These are phyloP conservation scores for Oreocharis arfaki DNA, from an alignment of 2,113 vertebrate genomes.

Conservation along the genomic window DNA sequence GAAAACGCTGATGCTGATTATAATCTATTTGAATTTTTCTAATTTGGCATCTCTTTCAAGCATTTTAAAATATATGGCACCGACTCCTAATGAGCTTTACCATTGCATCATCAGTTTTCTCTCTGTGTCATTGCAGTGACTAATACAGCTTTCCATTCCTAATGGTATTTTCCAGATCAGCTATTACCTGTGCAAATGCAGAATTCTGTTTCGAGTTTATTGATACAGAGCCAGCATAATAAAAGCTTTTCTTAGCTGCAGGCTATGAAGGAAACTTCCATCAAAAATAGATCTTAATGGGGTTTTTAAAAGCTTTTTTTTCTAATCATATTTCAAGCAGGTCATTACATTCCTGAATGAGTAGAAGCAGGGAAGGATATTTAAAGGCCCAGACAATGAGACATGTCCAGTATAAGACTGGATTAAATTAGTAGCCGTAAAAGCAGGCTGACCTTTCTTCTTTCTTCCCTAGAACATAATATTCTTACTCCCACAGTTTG, in stretches of 20 bases:
- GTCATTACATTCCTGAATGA: background rate
- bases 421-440: background rate
- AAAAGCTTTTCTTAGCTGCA: background rate
- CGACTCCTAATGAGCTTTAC: background rate
- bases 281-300: background rate
- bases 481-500: background rate
- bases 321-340: background rate
- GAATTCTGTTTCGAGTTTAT: background rate
- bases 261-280: background rate
- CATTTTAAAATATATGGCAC: background rate
- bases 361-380: background rate
- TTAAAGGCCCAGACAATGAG: background rate
- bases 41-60: background rate
- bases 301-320: background rate
- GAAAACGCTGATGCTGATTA: background rate
- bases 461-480: background rate
- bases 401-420: background rate
- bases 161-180: background rate
- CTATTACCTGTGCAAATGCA: background rate
- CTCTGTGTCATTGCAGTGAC: background rate
- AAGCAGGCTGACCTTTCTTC: background rate
- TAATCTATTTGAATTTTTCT: background rate
- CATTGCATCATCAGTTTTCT: background rate
- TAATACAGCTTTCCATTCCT: background rate
- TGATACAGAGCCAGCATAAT: background rate